Conservation (phyloP, 1,140 invertebrate species). For the Acromyrmex charruanus region DNA sequence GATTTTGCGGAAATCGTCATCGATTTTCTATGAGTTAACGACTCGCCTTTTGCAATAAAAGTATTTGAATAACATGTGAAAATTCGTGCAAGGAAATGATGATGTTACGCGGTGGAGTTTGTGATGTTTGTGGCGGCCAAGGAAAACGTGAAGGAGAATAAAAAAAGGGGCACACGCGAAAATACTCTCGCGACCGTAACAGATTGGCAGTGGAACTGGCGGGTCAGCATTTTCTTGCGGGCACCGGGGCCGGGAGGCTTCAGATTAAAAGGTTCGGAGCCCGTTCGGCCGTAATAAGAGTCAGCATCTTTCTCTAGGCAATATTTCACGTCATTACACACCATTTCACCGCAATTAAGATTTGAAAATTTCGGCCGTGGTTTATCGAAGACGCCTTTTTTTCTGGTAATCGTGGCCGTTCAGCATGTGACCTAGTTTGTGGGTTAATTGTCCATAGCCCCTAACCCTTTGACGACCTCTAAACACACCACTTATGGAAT, state of each 20-base stretch:
- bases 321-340: constrained; percentile 84
- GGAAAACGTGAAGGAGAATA: constrained; percentile 21
- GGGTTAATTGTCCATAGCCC: constrained; percentile 10
- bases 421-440: neutral
- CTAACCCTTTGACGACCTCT: neutral
- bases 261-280: constrained; percentile 81
- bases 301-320: constrained; percentile 83
- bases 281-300: constrained; percentile 79
- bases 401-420: neutral
- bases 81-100: constrained; percentile 18
- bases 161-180: constrained; percentile 39
- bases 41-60: neutral
- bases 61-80: constrained; percentile 5
- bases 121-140: neutral
- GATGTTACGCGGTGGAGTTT: neutral
- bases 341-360: constrained; percentile 84
- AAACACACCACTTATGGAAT: neutral
- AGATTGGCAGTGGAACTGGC: constrained; percentile 80
- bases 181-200: constrained; percentile 73
- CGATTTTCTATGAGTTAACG: constrained; percentile 9
- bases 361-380: constrained; percentile 73
- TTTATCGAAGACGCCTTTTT: constrained; percentile 64
- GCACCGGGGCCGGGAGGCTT: constrained; percentile 58
- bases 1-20: neutral
- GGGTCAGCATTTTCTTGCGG: constrained; percentile 81